Evolutionary conservation across 2,113 vertebrate species (phyloP), one percentile per base, ranked within the genome.

Genomic region (Ivindomyrus marchei): DNA sequence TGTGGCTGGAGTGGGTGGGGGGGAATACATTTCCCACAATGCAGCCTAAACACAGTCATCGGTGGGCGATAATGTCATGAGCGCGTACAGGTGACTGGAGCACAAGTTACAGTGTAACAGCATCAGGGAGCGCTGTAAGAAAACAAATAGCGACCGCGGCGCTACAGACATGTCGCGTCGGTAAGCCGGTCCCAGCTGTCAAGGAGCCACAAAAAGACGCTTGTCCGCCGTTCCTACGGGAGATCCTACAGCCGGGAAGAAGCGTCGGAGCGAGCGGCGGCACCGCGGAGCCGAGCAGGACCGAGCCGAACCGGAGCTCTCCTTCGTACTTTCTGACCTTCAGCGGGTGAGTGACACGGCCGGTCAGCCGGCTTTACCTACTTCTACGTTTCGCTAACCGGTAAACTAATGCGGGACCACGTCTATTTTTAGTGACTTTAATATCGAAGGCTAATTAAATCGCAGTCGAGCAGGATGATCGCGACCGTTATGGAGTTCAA

Each of bases 261-360:
- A 50, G 80, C 91, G 46, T 8, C 89, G 31, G 66, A 80, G 89
- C n/a, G 50, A 77, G 80, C 90, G 85, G 19, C 83, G 9, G 19
- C 88, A 17, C 19, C 74, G 77, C 90, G 56, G 92, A 88, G 90
- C 36, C 3, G 45, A 39, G 62, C 89, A 46, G 90, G 90, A 91
- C 46, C 90, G 90, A 15, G 92, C 86, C 92, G 91, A 92, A 93
- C 94, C 94, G 93, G 91, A 89, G 92, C 88, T 88, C 90, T 88
- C 91, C 93, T 94, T 92, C 91, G 93, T 93, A 92, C 94, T 92
- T 93, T 94, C 95, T 96, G 96, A 96, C 96, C 96, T 96, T 96
- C 96, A 96, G 93, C 94, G 93, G 96, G 96, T 96, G 94, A 96
- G 96, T 95, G 93, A 90, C 90, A 36, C 27, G 91, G 93, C 94